Base-by-base conservation (phyloP, 2,797 vertebrate genomes). In the Takifugu rubripes region DNA sequence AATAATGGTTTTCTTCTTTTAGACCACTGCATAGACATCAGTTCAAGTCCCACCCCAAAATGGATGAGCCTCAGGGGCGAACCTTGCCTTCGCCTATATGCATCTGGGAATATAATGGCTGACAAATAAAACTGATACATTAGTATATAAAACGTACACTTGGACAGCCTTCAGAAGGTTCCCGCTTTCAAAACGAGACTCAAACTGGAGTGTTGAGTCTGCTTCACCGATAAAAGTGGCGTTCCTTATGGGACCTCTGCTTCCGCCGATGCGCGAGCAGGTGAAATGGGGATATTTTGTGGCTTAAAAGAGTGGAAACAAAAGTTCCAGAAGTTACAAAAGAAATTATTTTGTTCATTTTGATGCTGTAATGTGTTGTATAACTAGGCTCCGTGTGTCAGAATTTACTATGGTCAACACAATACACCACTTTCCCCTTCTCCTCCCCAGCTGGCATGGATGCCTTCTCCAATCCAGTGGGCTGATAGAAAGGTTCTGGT, bases 101-200 rank as follows among this genome's bases (percentile, higher is more conserved):
- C 21, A 21, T 21, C 21, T 21, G 21, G 21, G 21, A 21, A 53
- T 5, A 42, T 10, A 31, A 52, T 11, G 4, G 6, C 0, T 15
- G 6, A 29, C 51, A 63, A 25, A 14, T 4, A 44, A 7, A 15
- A 55, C 53, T n/a, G 53, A 36, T 0, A 7, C 3, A 49, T 56
- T 3, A 33, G n/a, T 5, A 15, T 15, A 26, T 21, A 7, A 58
- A 43, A 93, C 96, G 94, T 80, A 97, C 96, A 95, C 90, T 90
- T 89, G 91, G 66, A 92, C 59, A 0, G 92, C 96, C 74, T 93
- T 94, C 72, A 95, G 95, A 53, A 98, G 94, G 81, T 98, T 99
- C 25, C 95, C 95, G 0, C 96, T 96, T 84, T 99, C 95, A 52
- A 98, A 99, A 52, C 94, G 91, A 0, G 97, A 97, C 66, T 98